These are phyloP conservation scores for Salvelinus sp. DNA, from an alignment of 2,113 vertebrate species.

Conservation along the genomic window DNA sequence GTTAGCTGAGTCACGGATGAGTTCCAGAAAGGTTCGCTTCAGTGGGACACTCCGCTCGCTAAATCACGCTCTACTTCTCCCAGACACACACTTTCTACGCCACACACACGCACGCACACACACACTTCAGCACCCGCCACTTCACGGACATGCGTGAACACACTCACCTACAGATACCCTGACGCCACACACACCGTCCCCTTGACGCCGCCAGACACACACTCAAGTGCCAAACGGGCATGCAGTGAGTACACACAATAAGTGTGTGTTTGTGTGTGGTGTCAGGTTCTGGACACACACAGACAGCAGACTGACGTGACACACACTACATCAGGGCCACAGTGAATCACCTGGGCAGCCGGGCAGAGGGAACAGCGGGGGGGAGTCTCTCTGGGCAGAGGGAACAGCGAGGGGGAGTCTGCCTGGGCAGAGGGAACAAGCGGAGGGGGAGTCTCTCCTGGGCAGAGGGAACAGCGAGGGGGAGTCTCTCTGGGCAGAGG, in stretches of 20 bases:
- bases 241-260: not conserved
- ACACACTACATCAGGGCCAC: too few relatives aligned
- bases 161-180: conserved; percentile 3
- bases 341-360: too few relatives aligned
- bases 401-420: too few relatives aligned
- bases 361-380: too few relatives aligned
- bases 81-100: not conserved
- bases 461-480: too few relatives aligned
- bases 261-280: conserved; percentile 4
- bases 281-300: not conserved
- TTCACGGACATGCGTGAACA: not conserved
- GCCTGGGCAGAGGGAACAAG: too few relatives aligned
- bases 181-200: not conserved
- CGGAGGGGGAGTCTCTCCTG: too few relatives aligned
- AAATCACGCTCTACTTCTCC: not conserved
- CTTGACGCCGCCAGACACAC: not conserved
- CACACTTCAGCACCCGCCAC: not conserved
- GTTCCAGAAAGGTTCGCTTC: conserved; percentile 34
- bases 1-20: conserved; percentile 60
- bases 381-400: too few relatives aligned
- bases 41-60: not conserved
- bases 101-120: not conserved
- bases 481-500: too few relatives aligned
- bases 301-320: too few relatives aligned
- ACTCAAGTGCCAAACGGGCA: not conserved